These are phyloP conservation scores for Tribolium madens DNA, from an alignment of 1,140 invertebrate genomes.

Conservation along the genomic window DNA sequence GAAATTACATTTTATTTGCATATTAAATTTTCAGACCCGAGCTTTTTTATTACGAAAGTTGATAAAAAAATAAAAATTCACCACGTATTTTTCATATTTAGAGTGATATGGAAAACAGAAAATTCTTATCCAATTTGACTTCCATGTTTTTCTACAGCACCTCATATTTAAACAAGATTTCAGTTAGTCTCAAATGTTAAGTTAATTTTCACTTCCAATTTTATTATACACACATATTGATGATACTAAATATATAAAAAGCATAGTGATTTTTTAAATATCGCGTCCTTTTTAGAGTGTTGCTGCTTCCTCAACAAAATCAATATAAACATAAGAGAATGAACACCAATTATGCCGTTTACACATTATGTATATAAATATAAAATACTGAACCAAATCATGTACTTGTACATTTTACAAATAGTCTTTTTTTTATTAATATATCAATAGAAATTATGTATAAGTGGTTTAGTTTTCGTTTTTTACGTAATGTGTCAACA, in stretches of 20 bases:
- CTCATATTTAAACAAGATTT: too few relatives aligned
- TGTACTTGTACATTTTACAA: constrained; percentile 3
- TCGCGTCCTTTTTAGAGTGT: constrained; percentile 48
- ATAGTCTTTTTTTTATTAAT: neutral
- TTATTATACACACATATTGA: too few relatives aligned
- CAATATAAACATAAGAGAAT: constrained; percentile 4
- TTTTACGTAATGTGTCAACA: constrained; percentile 24
- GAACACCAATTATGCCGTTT: constrained; percentile 34
- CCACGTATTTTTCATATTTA: too few relatives aligned
- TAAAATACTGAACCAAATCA: neutral
- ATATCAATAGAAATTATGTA: constrained; percentile 4
- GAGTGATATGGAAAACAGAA: constrained; percentile 43
- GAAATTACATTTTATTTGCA: constrained; percentile 1
- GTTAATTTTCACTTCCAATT: too few relatives aligned
- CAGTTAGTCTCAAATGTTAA: too few relatives aligned
- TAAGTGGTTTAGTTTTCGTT: constrained; percentile 17
- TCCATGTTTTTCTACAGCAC: constrained; percentile 56
- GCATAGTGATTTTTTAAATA: constrained; percentile 43
- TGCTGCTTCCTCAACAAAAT: constrained; percentile 34
- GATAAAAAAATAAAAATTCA: constrained; percentile 58
- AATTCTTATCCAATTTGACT: constrained; percentile 60
- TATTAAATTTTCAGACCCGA: neutral
- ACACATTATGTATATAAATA: constrained; percentile 22
- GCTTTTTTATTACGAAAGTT: constrained; percentile 36
- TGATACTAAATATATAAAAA: constrained; percentile 54